These are phyloP conservation scores for Stigmatopora argus DNA, from an alignment of 2,113 vertebrate genomes.

Conservation along the genomic window DNA sequence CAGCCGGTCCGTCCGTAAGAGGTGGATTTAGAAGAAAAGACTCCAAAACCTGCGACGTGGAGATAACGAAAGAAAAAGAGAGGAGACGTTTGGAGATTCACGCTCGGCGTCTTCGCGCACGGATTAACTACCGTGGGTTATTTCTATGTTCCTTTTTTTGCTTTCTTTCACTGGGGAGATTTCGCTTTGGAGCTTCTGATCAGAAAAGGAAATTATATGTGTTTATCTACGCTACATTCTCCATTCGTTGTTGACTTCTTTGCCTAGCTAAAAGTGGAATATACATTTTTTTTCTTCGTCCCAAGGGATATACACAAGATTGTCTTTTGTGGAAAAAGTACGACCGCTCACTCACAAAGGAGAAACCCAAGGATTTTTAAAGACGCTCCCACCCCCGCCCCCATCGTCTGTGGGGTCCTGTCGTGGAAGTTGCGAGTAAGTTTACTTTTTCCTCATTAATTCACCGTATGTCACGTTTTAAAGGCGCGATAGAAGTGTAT, in stretches of 20 bases:
- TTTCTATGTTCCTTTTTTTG: conserved; percentile 20
- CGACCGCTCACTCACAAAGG: conserved; percentile 8
- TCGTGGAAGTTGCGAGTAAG: conserved; percentile 46
- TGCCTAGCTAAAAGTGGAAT: conserved; percentile 11
- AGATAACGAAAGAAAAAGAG: conserved; percentile 54
- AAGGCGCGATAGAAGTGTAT: background rate
- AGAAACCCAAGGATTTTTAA: conserved; percentile 31
- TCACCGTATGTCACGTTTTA: background rate
- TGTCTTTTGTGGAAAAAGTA: conserved; percentile 19
- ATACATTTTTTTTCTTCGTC: background rate
- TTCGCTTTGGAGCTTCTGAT: conserved; percentile 17
- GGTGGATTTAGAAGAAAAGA: conserved; percentile 60
- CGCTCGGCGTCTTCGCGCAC: conserved; percentile 43
- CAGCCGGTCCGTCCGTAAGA: conserved; percentile 44
- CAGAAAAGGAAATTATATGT: conserved; percentile 39
- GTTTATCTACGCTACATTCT: conserved; percentile 21
- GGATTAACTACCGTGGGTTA: conserved; percentile 41
- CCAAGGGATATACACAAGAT: conserved; percentile 37
- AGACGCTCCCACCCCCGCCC: conserved; percentile 28
- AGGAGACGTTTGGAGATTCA: conserved; percentile 37
- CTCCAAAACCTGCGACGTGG: conserved; percentile 52
- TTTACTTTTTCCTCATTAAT: conserved; percentile 21
- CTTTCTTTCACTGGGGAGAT: conserved; percentile 33
- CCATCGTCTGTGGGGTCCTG: conserved; percentile 30
- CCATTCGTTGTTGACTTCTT: conserved; percentile 35